Evolutionary conservation across 2,888 invertebrate genomes (phyloP), one percentile per base, ranked within the genome.

Genomic region (Papilio gigon): DNA sequence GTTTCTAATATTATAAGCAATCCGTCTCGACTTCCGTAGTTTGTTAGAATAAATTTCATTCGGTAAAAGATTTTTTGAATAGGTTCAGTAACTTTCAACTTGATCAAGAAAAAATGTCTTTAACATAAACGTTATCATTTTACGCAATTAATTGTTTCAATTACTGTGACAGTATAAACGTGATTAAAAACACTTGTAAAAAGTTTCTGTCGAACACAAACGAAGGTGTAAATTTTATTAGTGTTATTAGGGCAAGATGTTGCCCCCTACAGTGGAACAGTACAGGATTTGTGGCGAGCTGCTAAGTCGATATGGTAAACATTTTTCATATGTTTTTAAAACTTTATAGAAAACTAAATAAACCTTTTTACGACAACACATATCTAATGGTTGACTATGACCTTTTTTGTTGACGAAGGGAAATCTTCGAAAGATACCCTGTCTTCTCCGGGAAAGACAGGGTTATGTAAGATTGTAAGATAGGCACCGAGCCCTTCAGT

Each of bases 301-400:
- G 56, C 82, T 89, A 40, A 82, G 76, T 72, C 84, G 85, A 78
- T 87, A 88, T 76, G 89, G 89, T 89, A 88, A 83, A 6, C n/a
- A 4, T 53, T 27, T 53, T 53, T 53, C 14, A 12, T 12, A 37
- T 12, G 9, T 37, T 37, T 37, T 37, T n/a, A n/a, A n/a, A n/a
- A n/a, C n/a, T n/a, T n/a, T n/a, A n/a, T n/a, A n/a, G n/a, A n/a
- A n/a, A n/a, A n/a, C n/a, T n/a, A n/a, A n/a, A n/a, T n/a, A n/a
- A n/a, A n/a, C n/a, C n/a, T n/a, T n/a, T n/a, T n/a, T n/a, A n/a
- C n/a, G n/a, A n/a, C n/a, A n/a, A n/a, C n/a, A n/a, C n/a, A n/a
- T n/a, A n/a, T n/a, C n/a, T n/a, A n/a, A n/a, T n/a, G n/a, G n/a
- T n/a, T n/a, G n/a, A n/a, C n/a, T n/a, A n/a, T n/a, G n/a, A n/a